Base-by-base conservation (phyloP, 2,797 vertebrate genomes). In the Steatocranus sp. region DNA sequence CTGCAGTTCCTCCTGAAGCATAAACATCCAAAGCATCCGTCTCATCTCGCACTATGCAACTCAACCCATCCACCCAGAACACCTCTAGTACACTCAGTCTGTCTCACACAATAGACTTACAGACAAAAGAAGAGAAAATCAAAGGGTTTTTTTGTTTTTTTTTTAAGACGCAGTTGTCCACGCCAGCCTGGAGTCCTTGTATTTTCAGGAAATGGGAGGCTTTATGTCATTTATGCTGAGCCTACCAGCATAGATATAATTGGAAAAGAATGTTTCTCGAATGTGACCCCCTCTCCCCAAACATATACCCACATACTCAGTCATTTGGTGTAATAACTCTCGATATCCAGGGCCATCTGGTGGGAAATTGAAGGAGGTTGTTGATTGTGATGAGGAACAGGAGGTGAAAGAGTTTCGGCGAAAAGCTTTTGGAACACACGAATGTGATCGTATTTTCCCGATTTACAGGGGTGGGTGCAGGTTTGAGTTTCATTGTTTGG, bases 221-320 rank as follows among this genome's bases (percentile, higher is more conserved):
- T 94, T 94, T 89, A 68, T 90, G 87, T 89, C 79, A 85, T 91
- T 89, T 91, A 87, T 83, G 84, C 84, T 83, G 82, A 91, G 84
- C 84, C 86, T 82, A 87, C 88, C 74, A 82, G 87, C 90, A 85
- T 53, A 78, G 79, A 81, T 84, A 91, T 94, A 93, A 95, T 94
- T 93, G 91, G 87, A 94, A 93, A 93, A 80, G 85, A 92, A 93
- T 92, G 91, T 91, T 80, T 90, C 12, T 34, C 81, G 83, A 90
- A 89, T 82, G 83, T 88, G 78, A 78, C 50, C 74, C 63, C 68
- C 36, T 30, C 70, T 49, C 68, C 32, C 25, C 18, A 75, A 73
- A 86, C 77, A 83, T 61, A 89, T 83, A 75, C 79, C 74, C 79
- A 84, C 84, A 83, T 49, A 74, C 83, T 66, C 78, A 84, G 80